Conservation (phyloP, 2,797 vertebrate species). For the Selene dorsalis region DNA sequence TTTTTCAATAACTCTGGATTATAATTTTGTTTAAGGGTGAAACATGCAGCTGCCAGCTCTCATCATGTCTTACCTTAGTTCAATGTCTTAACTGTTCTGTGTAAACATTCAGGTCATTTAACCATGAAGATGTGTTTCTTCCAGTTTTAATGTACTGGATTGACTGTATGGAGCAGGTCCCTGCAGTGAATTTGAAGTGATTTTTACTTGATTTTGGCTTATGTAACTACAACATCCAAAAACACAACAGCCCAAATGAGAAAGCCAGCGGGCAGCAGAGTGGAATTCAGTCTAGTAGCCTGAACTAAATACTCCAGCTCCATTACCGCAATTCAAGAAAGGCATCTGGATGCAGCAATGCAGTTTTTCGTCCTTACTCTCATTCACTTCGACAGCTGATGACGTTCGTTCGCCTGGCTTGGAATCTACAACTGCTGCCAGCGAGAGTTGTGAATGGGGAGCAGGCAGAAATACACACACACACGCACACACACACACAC, state of each 20-base stretch:
- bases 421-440: constrained; percentile 76
- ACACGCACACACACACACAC: constrained; percentile 40
- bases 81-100: constrained; percentile 12
- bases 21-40: not conserved
- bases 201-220: constrained; percentile 23
- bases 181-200: not conserved
- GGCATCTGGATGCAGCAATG: constrained; percentile 74
- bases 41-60: constrained; percentile 13
- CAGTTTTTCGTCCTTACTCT: constrained; percentile 72
- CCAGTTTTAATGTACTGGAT: not conserved
- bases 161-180: not conserved
- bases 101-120: constrained; percentile 2
- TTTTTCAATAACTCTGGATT: constrained; percentile 10
- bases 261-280: constrained; percentile 54
- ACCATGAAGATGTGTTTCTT: not conserved
- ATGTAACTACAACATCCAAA: constrained; percentile 42
- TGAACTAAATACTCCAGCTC: constrained; percentile 66
- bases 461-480: constrained; percentile 41
- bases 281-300: constrained; percentile 61
- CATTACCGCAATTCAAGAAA: constrained; percentile 71
- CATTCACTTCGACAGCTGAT: constrained; percentile 77
- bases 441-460: constrained; percentile 80
- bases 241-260: constrained; percentile 35
- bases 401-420: constrained; percentile 72
- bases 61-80: constrained; percentile 12